Conservation (phyloP, 1,140 invertebrate genomes). For the Drosophila suzukii region DNA sequence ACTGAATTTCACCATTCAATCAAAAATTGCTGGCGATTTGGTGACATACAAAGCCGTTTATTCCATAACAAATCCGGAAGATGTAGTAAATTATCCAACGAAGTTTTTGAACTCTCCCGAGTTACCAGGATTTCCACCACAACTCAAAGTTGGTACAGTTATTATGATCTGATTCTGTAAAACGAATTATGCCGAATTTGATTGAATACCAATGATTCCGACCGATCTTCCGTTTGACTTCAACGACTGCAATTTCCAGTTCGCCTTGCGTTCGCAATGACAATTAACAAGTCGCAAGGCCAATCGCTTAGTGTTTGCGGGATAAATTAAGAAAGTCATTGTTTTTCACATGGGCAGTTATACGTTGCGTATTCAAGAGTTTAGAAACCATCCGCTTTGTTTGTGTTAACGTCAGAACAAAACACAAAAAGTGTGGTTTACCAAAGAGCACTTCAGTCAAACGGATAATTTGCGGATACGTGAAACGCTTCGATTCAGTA, state of each 20-base stretch:
- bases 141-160: constrained; percentile 1
- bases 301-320: too few species aligned
- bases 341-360: too few species aligned
- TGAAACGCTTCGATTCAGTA: too few species aligned
- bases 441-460: too few species aligned
- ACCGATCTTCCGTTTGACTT: constrained; percentile 12
- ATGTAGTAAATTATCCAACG: constrained; percentile 7
- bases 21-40: constrained; percentile 3
- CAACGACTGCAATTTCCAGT: too few species aligned
- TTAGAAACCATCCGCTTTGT: background rate
- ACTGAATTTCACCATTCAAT: constrained; percentile 3
- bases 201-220: constrained; percentile 7
- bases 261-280: too few species aligned
- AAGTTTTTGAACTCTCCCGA: constrained; percentile 5
- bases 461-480: too few species aligned
- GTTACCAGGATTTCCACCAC: background rate
- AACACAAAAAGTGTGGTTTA: constrained; percentile 10
- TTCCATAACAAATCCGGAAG: constrained; percentile 8
- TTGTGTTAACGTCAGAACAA: constrained; percentile 4
- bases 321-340: too few species aligned
- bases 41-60: constrained; percentile 8
- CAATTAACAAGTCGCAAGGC: too few species aligned
- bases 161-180: constrained; percentile 4
- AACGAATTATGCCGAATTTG: background rate
- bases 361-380: too few species aligned